Percentiles rank a stretch among this genome's conserved stretches.
Conservation (phyloP, 2,888 invertebrate genomes). For the Lobophora halterata region DNA sequence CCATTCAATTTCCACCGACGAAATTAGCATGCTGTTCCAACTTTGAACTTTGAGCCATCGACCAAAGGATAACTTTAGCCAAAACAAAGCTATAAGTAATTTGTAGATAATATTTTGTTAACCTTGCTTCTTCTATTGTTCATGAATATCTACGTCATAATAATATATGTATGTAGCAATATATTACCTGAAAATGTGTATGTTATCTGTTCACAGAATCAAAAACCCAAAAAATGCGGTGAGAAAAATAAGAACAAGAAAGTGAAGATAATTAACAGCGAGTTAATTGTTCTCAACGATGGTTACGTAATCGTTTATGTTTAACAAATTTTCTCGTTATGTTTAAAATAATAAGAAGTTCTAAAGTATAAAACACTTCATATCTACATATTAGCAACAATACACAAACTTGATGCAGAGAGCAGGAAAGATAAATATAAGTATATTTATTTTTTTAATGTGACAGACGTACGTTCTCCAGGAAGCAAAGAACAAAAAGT, state of each 20-base stretch:
- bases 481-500: slow-evolving; percentile 43
- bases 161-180: too few relatives aligned
- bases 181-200: slow-evolving; percentile 11
- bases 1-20: slow-evolving; percentile 8
- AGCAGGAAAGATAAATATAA: not conserved
- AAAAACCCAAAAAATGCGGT: too few relatives aligned
- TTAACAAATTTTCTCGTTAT: too few relatives aligned
- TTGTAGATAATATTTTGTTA: too few relatives aligned
- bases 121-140: too few relatives aligned
- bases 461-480: slow-evolving; percentile 45
- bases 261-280: slow-evolving; percentile 48
- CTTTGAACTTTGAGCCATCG: slow-evolving; percentile 7
- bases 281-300: slow-evolving; percentile 34
- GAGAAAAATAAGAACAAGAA: slow-evolving; percentile 33
- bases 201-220: too few relatives aligned
- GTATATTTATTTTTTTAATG: slow-evolving; percentile 25
- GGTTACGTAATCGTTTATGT: slow-evolving; percentile 13
- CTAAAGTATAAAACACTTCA: too few relatives aligned
- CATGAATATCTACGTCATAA: too few relatives aligned
- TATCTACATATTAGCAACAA: too few relatives aligned
- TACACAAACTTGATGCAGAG: not conserved
- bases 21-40: slow-evolving; percentile 6
- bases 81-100: too few relatives aligned
- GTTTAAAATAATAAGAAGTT: too few relatives aligned
- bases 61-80: not conserved